Conservation (phyloP, 1,140 invertebrate species). For the Campoletis sonorensis region DNA sequence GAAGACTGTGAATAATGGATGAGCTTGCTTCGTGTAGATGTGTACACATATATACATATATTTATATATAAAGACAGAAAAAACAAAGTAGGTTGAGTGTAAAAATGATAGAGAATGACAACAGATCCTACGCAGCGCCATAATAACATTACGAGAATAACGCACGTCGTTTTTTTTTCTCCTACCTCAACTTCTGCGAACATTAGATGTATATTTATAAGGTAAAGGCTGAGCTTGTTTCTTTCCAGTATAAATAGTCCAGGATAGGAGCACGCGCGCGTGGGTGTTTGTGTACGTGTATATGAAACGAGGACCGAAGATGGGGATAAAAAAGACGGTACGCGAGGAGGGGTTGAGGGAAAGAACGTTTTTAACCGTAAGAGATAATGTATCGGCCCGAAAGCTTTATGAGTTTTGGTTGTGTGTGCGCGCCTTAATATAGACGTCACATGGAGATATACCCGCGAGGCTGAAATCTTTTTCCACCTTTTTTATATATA, state of each 20-base stretch:
- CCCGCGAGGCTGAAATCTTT: constrained; percentile 16
- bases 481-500: neutral
- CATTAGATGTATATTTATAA: neutral
- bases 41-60: neutral
- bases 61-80: neutral
- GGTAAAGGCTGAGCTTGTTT: neutral
- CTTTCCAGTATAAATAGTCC: neutral
- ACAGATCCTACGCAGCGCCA: neutral
- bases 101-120: neutral
- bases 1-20: neutral
- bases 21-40: neutral
- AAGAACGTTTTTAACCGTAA: constrained; percentile 5
- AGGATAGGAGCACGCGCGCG: neutral
- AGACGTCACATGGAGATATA: constrained; percentile 20
- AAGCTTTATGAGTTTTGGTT: neutral
- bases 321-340: neutral
- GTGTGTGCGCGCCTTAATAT: neutral
- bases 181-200: neutral
- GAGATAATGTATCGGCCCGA: constrained; percentile 16
- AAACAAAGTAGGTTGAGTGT: neutral
- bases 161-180: neutral
- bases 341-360: neutral
- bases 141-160: constrained; percentile 1
- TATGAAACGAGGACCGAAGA: neutral
- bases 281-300: neutral